Evolutionary conservation across 2,888 invertebrate genomes (phyloP), one percentile per base, ranked within the genome.

Genomic region (Agonopterix alstromeriana): DNA sequence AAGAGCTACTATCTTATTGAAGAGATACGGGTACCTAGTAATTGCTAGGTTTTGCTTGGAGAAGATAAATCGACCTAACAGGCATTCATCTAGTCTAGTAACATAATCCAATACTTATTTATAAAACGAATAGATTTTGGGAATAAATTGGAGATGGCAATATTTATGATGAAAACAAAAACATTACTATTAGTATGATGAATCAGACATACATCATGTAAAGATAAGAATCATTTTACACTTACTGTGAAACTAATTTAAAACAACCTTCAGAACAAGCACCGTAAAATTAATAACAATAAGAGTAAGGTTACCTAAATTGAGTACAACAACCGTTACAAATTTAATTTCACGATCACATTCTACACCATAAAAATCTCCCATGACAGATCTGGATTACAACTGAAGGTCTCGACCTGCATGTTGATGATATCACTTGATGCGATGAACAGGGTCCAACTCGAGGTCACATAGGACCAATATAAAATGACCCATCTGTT

Each of bases 381-480:
- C 63, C 65, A 68, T 73, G 67, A 70, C 68, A 62, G 67, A 73
- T 70, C 66, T 72, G 68, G 71, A 77, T 71, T 70, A 73, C 55
- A 60, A 42, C 38, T 57, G 76, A 81, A 82, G 84, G 84, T 77
- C 75, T 58, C 55, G 66, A 69, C 72, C 73, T 74, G 73, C 64
- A 71, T 71, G 27, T 51, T 51, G 65, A 77, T 79, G 74, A 79
- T 78, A 77, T 82, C 76, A 78, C 65, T 62, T 58, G 56, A 61
- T 58, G 55, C 53, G 63, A 63, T 61, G 60, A 59, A 52, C 60
- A 59, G 54, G 52, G 55, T 51, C 51, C 63, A 59, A 58, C 57
- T 61, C 50, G 65, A 73, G 72, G 71, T 66, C 68, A 64, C 48
- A 46, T 49, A 10, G n/a, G 53, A 63, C 77, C 73, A 74, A 48